phyloP scores from a whole-genome alignment of 37 sponge, comb jelly and placozoan species.

The Haliclona indistincta region DNA sequence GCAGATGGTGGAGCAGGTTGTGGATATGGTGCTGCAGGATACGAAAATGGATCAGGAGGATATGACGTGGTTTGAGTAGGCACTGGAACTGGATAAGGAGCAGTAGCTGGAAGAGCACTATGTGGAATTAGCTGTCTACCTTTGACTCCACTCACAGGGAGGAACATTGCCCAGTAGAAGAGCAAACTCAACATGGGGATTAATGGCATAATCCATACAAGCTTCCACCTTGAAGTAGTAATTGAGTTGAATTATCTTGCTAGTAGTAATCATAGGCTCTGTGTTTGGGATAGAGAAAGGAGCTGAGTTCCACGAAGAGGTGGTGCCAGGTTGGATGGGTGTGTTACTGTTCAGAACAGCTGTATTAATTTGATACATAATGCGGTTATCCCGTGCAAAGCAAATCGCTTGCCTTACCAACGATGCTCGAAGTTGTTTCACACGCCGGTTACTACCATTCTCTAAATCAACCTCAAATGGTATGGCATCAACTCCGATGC shows the following conservation, averaged over 20 bases:
- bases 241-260: slow-evolving; percentile 22
- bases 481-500: slow-evolving; percentile 47
- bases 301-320: neutral
- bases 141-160: no score
- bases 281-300: slow-evolving; percentile 28
- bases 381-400: slow-evolving; percentile 52
- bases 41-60: no score
- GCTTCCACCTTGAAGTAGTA: slow-evolving; percentile 24
- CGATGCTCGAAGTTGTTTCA: slow-evolving; percentile 32
- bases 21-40: no score
- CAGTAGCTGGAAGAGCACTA: no score
- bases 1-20: no score
- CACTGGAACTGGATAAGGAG: no score
- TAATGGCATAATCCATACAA: slow-evolving; percentile 20
- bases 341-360: no score
- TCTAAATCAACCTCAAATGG: slow-evolving; percentile 34
- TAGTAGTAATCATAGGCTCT: slow-evolving; percentile 10
- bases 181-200: slow-evolving; percentile 26
- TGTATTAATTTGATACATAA: no score
- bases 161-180: slow-evolving; percentile 39
- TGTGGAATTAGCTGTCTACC: no score
- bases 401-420: slow-evolving; percentile 7
- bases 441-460: slow-evolving; percentile 33
- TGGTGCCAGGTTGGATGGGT: neutral
- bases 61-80: no score